Percentiles rank a stretch among this genome's conserved stretches.
Evolutionary conservation across 2,113 vertebrate genomes (phyloP).

Genomic region (Nannospalax galili): DNA sequence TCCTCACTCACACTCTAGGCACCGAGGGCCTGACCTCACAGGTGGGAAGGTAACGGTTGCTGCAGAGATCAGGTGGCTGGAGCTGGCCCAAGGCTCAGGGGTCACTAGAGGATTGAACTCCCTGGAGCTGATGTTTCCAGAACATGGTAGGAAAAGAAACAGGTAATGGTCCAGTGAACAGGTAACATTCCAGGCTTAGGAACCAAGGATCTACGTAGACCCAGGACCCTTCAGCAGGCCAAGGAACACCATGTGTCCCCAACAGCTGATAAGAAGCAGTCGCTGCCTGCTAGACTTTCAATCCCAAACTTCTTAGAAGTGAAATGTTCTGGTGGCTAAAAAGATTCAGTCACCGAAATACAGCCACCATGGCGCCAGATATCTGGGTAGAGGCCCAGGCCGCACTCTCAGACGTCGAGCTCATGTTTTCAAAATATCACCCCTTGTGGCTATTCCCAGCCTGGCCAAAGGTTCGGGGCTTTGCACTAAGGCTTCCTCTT

Average conservation of each 20-base stretch:
- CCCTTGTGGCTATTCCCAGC: conserved; percentile 58
- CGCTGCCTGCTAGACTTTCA: not conserved
- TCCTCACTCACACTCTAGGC: not conserved
- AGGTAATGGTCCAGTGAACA: accelerated
- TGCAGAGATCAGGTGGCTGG: accelerated
- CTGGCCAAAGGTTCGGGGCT: conserved; percentile 43
- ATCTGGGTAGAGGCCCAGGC: conserved; percentile 64
- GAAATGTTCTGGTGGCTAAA: not conserved
- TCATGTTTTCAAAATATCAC: conserved; percentile 81
- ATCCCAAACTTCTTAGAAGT: not conserved
- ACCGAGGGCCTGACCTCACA: accelerated
- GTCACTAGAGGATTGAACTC: not conserved
- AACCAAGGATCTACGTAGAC: not conserved
- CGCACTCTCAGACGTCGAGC: conserved; percentile 74
- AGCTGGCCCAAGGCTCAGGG: not conserved
- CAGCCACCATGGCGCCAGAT: conserved; percentile 63
- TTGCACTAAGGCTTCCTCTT: accelerated
- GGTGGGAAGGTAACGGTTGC: too few species aligned
- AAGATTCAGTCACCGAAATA: conserved; percentile 39
- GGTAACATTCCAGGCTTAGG: not conserved
- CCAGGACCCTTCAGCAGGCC: accelerated
- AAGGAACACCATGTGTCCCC: not conserved
- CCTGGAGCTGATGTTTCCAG: accelerated
- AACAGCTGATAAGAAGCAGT: not conserved
- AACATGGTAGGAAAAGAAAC: not conserved